Base-by-base conservation (phyloP, 2,888 invertebrate species). In the Trichopria drosophilae region DNA sequence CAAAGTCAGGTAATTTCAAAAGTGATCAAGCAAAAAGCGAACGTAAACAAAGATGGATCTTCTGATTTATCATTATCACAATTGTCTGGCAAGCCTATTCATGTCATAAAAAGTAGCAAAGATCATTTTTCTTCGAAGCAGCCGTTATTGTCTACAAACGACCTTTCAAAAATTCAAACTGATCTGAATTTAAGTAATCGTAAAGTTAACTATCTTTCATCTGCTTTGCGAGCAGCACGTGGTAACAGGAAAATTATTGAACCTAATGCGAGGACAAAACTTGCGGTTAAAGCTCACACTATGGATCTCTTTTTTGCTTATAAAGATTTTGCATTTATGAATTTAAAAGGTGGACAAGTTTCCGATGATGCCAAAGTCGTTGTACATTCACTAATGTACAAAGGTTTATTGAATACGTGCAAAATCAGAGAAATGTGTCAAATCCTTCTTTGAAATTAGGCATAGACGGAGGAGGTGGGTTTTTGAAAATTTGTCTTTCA, bases 101-200 rank as follows among this genome's bases (percentile, higher is more conserved):
- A 31, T 7, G 18, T 31, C 18, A n/a, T n/a, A n/a, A n/a, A n/a
- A n/a, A 15, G 18, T 6, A 6, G 15, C 3, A 31, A 31, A 31
- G 18, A n/a, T 31, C 15, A 15, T n/a, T 16, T 16, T 16, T 15
- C 40, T 16, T 12, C 28, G 15, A 23, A 40, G 26, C 26, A 26
- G 10, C 26, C 22, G 18, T 26, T 40, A 15, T 40, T 40, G 7
- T 15, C 40, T 40, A 28, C 26, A 15, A 26, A 40, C 16, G 40
- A 24, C 18, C 18, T 40, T 23, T 26, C 26, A 26, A 40, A 40
- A 16, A 22, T 40, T 26, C 40, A 40, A 40, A 40, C 40, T 15
- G 28, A 26, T 40, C 15, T 40, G 16, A 15, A 40, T 40, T 26
- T 40, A 24, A 40, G 26, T 26, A 15, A 40, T 10, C 23, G 24